Percentiles rank a stretch among this genome's conserved stretches.
phyloP scores from a whole-genome alignment of 2,888 invertebrate genomes.

The Euplagia quadripunctaria region DNA sequence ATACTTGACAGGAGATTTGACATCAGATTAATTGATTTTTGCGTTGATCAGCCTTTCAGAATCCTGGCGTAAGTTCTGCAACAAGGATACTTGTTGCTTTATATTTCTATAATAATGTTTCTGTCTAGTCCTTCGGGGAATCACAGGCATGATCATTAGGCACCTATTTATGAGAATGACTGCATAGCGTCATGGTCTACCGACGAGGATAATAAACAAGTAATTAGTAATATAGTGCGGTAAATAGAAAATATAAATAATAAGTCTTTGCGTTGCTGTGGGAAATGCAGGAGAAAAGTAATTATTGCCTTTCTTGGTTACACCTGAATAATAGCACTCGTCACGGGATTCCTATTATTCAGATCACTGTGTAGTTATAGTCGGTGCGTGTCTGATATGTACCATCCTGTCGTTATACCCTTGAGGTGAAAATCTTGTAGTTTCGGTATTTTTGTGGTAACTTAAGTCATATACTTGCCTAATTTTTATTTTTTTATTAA shows the following conservation, averaged over 20 bases:
- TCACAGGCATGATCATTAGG: conserved; percentile 10
- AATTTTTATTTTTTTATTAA: too few species aligned
- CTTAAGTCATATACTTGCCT: neutral
- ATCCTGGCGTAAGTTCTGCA: too few species aligned
- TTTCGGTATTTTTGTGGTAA: neutral
- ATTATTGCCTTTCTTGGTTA: neutral
- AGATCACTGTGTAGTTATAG: neutral
- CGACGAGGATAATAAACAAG: conserved; percentile 10
- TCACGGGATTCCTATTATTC: neutral
- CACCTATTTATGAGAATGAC: conserved; percentile 18
- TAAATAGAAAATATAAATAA: neutral
- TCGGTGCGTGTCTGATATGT: neutral
- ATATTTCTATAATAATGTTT: conserved; percentile 9
- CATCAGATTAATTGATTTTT: too few species aligned
- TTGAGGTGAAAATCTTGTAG: neutral
- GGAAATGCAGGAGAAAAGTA: conserved; percentile 11
- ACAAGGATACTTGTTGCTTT: too few species aligned
- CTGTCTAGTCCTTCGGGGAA: conserved; percentile 16
- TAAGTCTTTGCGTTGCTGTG: conserved; percentile 4
- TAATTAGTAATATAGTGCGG: conserved; percentile 15
- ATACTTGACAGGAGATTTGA: too few species aligned
- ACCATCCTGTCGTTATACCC: neutral
- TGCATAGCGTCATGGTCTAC: conserved; percentile 8
- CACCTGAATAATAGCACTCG: neutral
- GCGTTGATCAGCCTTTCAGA: too few species aligned